These are phyloP conservation scores for Aphaenogaster floridana DNA, from an alignment of 1,140 invertebrate genomes.

Conservation along the genomic window DNA sequence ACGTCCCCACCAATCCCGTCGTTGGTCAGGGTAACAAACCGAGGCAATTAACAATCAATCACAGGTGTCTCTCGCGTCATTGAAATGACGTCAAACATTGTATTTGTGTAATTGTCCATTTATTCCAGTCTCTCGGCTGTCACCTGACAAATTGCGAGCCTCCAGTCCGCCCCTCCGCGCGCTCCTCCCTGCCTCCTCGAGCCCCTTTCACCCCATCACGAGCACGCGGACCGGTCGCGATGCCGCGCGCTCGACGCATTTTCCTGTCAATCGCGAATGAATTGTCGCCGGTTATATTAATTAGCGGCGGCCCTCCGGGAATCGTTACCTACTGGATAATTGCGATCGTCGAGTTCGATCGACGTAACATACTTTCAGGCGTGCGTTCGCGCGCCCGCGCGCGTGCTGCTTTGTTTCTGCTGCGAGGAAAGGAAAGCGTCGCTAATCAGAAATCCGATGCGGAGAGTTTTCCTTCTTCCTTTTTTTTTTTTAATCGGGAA, in stretches of 20 bases:
- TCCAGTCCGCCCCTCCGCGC: conserved; percentile 45
- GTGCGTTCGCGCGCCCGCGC: not conserved
- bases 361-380: conserved; percentile 58
- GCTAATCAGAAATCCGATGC: conserved; percentile 25
- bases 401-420: not conserved
- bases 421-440: not conserved
- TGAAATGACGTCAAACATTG: conserved; percentile 87
- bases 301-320: conserved; percentile 80
- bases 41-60: conserved; percentile 87
- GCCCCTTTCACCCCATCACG: conserved; percentile 62
- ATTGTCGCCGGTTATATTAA: conserved; percentile 84
- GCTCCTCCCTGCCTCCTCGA: conserved; percentile 48
- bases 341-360: conserved; percentile 80
- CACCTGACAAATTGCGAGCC: conserved; percentile 86
- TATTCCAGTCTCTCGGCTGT: conserved; percentile 86
- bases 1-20: conserved; percentile 63
- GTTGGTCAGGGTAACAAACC: conserved; percentile 85
- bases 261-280: conserved; percentile 84
- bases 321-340: conserved; percentile 81
- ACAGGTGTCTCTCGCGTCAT: conserved; percentile 86
- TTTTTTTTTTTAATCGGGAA: not conserved
- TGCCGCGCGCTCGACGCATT: conserved; percentile 75
- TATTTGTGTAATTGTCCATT: conserved; percentile 87
- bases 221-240: conserved; percentile 66
- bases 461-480: not conserved